A percentile compares a stretch with the other conserved stretches of the same genome.
Evolutionary conservation across 1,140 invertebrate genomes (phyloP).

Genomic region (Drosophila bocqueti): DNA sequence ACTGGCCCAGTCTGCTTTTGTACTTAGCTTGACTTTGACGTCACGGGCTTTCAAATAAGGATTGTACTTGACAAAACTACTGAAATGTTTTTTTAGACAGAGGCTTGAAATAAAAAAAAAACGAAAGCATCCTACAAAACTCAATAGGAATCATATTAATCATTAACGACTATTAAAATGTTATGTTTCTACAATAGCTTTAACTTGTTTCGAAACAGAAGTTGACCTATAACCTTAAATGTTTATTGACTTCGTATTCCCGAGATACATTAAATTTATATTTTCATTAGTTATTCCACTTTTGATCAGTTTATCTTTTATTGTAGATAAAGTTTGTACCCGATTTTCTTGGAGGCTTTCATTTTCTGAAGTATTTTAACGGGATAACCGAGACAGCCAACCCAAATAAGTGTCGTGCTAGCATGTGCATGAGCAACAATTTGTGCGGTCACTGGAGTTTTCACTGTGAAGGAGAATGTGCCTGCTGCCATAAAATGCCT

Average conservation of each 20-base stretch:
- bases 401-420: constrained; percentile 38
- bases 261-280: not conserved
- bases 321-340: not conserved
- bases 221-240: constrained; percentile 1
- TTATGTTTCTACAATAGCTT: not conserved
- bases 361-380: constrained; percentile 33
- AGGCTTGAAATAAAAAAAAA: not conserved
- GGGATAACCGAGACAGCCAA: constrained; percentile 25
- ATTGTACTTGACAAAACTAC: not conserved
- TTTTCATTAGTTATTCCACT: not conserved
- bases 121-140: not conserved
- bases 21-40: constrained; percentile 22
- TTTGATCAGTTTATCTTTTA: not conserved
- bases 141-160: not conserved
- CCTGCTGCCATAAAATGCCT: constrained; percentile 37
- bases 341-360: constrained; percentile 5
- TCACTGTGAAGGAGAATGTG: constrained; percentile 31
- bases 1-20: constrained; percentile 35
- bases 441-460: constrained; percentile 36
- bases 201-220: not conserved
- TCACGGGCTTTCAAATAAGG: constrained; percentile 10
- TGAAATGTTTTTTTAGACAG: not conserved
- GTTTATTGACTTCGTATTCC: not conserved
- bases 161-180: not conserved
- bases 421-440: constrained; percentile 31